Conservation (phyloP, 2,888 invertebrate genomes). For the Eilema caniola region DNA sequence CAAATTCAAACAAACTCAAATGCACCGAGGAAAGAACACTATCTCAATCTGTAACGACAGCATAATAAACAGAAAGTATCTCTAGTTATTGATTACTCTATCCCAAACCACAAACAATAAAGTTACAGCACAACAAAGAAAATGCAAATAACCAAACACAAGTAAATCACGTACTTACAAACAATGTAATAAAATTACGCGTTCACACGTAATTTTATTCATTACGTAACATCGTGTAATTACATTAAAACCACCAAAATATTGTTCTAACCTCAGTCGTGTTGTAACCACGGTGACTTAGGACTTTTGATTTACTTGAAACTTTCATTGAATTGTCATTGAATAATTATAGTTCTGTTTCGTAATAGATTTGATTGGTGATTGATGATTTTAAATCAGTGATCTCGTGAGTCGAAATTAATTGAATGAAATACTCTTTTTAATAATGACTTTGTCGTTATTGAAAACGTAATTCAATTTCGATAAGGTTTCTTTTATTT, state of each 20-base stretch:
- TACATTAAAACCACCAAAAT: constrained; percentile 22
- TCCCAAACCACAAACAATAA: constrained; percentile 7
- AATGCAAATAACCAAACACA: constrained; percentile 35
- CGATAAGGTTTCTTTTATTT: not conserved
- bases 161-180: constrained; percentile 43
- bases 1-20: not conserved
- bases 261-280: constrained; percentile 25
- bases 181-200: constrained; percentile 30
- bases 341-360: constrained; percentile 15
- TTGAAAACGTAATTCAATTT: constrained; percentile 8
- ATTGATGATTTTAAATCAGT: constrained; percentile 17
- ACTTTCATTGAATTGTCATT: constrained; percentile 26
- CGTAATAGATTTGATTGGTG: constrained; percentile 20
- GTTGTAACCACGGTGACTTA: constrained; percentile 13
- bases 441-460: not conserved
- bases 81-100: constrained; percentile 8
- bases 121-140: constrained; percentile 22
- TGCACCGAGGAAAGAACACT: not conserved
- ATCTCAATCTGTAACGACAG: not conserved
- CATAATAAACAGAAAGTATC: constrained; percentile 1
- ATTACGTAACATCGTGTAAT: constrained; percentile 31
- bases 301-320: constrained; percentile 13
- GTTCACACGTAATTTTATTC: constrained; percentile 38
- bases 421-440: constrained; percentile 14
- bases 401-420: constrained; percentile 13